These are phyloP conservation scores for Sebastiscus tertius DNA, from an alignment of 2,797 vertebrate genomes.

Conservation along the genomic window DNA sequence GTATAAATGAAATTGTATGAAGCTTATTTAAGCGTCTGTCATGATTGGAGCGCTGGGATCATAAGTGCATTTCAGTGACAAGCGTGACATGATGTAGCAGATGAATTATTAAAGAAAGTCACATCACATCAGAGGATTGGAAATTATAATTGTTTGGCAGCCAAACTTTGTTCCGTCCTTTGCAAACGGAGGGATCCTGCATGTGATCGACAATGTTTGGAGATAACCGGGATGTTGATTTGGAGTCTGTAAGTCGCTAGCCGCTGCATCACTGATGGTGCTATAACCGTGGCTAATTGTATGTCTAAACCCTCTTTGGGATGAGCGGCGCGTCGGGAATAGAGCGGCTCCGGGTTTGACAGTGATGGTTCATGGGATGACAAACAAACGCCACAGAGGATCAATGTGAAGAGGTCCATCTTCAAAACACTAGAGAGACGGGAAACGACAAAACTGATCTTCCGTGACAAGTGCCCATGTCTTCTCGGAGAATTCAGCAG, in stretches of 20 bases:
- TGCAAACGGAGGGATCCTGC: background rate
- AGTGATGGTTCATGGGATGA: conserved; percentile 76
- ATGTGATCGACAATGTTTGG: conserved; percentile 9
- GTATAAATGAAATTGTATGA: conserved; percentile 18
- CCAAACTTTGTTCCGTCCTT: conserved; percentile 43
- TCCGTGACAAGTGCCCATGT: conserved; percentile 66
- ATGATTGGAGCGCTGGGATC: conserved; percentile 51
- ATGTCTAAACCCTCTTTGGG: conserved; percentile 71
- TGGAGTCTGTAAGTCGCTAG: conserved; percentile 10
- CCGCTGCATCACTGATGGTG: conserved; percentile 22
- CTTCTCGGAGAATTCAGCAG: conserved; percentile 65
- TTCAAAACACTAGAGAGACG: conserved; percentile 59
- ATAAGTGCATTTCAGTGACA: conserved; percentile 56
- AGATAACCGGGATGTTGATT: conserved; percentile 37
- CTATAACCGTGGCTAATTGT: conserved; percentile 75
- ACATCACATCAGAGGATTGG: conserved; percentile 55
- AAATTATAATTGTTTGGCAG: conserved; percentile 41
- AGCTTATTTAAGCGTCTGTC: conserved; percentile 58
- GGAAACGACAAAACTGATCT: conserved; percentile 61
- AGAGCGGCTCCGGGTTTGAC: conserved; percentile 66
- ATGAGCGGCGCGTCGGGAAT: conserved; percentile 65
- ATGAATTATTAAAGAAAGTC: conserved; percentile 64
- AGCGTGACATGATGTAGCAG: conserved; percentile 61
- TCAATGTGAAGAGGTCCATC: conserved; percentile 75
- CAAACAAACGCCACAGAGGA: conserved; percentile 80